Percentiles rank a stretch among this genome's conserved stretches.
phyloP scores from a whole-genome alignment of 2,888 invertebrate genomes.

The Ephialtes manifestator region DNA sequence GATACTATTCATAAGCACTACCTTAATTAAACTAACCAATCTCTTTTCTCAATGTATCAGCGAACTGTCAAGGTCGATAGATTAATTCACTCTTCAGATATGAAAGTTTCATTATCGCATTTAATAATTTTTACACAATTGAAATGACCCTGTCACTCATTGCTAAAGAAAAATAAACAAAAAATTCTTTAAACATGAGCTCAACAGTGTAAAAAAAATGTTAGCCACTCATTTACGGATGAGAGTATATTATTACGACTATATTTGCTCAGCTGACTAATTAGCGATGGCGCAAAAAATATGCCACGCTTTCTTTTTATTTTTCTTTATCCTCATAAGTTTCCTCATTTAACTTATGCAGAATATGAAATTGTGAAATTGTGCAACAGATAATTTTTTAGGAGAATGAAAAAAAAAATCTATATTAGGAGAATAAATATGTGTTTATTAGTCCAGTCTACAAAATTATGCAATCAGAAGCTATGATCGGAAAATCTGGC shows the following conservation, averaged over 20 bases:
- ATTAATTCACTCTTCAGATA: background rate
- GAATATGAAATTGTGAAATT: too few species aligned
- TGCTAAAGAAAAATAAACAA: background rate
- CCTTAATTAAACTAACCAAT: too few species aligned
- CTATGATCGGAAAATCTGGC: too few species aligned
- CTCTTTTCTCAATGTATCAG: background rate
- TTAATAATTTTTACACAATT: background rate
- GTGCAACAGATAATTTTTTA: too few species aligned
- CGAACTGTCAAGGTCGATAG: conserved; percentile 3
- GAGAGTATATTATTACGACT: background rate
- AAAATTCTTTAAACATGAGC: background rate
- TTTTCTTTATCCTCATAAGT: background rate
- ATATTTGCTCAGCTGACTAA: background rate
- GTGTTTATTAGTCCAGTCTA: too few species aligned
- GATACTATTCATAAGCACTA: too few species aligned
- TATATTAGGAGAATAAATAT: too few species aligned
- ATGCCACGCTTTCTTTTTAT: background rate
- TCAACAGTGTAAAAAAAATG: background rate
- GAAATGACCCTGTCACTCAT: background rate
- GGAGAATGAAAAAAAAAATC: too few species aligned
- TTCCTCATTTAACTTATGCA: too few species aligned
- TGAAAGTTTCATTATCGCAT: background rate
- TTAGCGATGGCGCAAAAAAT: background rate
- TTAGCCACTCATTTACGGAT: background rate
- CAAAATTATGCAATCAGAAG: too few species aligned